These are phyloP conservation scores for Hippocampus mohnikei DNA, from an alignment of 2,113 vertebrate species.

Conservation along the genomic window DNA sequence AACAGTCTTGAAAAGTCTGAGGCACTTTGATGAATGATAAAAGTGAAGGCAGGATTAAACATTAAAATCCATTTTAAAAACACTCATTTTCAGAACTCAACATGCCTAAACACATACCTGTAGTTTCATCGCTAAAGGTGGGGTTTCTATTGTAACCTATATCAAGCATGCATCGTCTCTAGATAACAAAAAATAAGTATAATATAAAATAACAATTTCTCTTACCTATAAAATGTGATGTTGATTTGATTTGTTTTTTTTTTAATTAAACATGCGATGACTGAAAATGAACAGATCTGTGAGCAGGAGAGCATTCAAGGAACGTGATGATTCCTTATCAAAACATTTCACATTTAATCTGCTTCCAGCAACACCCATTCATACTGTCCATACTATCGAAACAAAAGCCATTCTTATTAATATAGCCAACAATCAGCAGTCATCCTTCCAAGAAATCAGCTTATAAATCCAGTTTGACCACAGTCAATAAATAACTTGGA, in stretches of 20 bases:
- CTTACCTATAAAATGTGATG: slow-evolving; percentile 25
- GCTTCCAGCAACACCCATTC: slow-evolving; percentile 25
- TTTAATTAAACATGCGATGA: slow-evolving; percentile 26
- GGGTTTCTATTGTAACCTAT: slow-evolving; percentile 34
- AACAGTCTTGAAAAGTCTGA: slow-evolving; percentile 62
- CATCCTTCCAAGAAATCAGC: slow-evolving; percentile 28
- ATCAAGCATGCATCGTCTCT: slow-evolving; percentile 47
- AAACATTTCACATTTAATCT: slow-evolving; percentile 45
- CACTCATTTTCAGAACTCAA: slow-evolving; percentile 27
- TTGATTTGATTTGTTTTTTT: slow-evolving; percentile 6
- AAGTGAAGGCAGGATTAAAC: slow-evolving; percentile 51
- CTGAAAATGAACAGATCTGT: slow-evolving; percentile 30
- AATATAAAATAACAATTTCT: slow-evolving; percentile 21
- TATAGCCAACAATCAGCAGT: slow-evolving; percentile 31
- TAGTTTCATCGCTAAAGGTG: slow-evolving; percentile 23
- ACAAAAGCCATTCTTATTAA: slow-evolving; percentile 25
- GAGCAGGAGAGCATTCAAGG: slow-evolving; percentile 17
- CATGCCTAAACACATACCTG: slow-evolving; percentile 30
- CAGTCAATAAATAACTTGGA: slow-evolving; percentile 37
- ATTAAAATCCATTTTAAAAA: slow-evolving; percentile 35
- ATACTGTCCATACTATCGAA: slow-evolving; percentile 23
- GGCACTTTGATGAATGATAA: slow-evolving; percentile 63
- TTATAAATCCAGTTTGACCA: slow-evolving; percentile 41
- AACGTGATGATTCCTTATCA: slow-evolving; percentile 27
- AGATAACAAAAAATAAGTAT: slow-evolving; percentile 26